These are phyloP conservation scores for Halesus radiatus DNA, from an alignment of 1,140 invertebrate species.

Conservation along the genomic window DNA sequence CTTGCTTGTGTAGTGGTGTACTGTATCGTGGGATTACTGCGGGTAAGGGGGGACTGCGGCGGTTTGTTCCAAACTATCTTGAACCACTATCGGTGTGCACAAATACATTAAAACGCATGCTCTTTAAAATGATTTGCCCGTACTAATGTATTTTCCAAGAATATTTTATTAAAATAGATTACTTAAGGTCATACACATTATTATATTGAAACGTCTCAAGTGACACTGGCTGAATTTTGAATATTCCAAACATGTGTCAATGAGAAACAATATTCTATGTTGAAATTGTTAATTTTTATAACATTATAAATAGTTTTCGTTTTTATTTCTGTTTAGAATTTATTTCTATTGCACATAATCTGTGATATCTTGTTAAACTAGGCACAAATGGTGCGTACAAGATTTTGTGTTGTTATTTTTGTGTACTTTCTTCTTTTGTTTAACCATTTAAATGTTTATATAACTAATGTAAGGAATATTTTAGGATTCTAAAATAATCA, in stretches of 20 bases:
- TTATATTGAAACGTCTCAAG: background rate
- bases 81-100: too few relatives aligned
- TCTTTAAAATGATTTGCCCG: too few relatives aligned
- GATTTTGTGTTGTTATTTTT: background rate
- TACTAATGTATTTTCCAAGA: background rate
- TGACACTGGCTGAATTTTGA: background rate
- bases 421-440: background rate
- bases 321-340: background rate
- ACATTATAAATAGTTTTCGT: background rate
- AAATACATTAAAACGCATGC: too few relatives aligned
- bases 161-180: conserved; percentile 9
- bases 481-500: too few relatives aligned
- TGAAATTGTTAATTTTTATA: background rate
- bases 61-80: too few relatives aligned
- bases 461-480: too few relatives aligned
- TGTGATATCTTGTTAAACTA: background rate
- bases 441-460: too few relatives aligned
- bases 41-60: too few relatives aligned
- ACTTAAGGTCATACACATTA: conserved; percentile 8
- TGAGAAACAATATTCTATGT: background rate
- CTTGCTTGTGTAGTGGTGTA: too few relatives aligned
- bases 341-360: background rate
- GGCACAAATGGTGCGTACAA: background rate
- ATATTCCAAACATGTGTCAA: background rate
- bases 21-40: too few relatives aligned